Evolutionary conservation across 2,888 invertebrate genomes (phyloP), one percentile per base, ranked within the genome.

Genomic region (Acleris literana): DNA sequence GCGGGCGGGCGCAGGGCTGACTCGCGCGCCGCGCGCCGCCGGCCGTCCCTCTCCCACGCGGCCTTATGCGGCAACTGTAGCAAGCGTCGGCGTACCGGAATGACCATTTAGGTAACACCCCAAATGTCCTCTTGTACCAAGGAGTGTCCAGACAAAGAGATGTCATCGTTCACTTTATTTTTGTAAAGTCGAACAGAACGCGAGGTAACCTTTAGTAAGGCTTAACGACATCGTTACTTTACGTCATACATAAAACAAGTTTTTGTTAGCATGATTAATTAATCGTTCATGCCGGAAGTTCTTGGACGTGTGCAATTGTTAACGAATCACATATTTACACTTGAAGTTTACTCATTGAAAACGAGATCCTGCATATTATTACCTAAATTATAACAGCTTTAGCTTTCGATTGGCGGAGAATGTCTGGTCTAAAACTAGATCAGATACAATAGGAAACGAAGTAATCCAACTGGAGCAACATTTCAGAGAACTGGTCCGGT

Each of bases 1-100:
- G 71, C 76, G 72, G 76, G 83, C 88, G 73, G 75, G 82, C 88
- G 85, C 87, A 85, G 88, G 90, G 88, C 87, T 78, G 77, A 90
- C 92, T 88, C 84, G 83, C 83, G 83, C 74, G 72, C 78, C 72
- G 73, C 64, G 70, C 75, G 67, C 77, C 68, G 80, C 79, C 83
- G 74, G 80, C 79, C 83, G 74, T 73, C 76, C 83, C 86, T 82
- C 86, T 84, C 86, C 85, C 82, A 78, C 84, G 79, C 82, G 71
- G 78, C 82, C 82, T 77, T 80, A 78, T 75, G 75, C 75, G 75
- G 74, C 79, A 84, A 85, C 77, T 82, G 84, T 84, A 82, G 77
- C 84, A 78, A 63, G 77, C 80, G 90, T 90, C 78, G 90, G 90
- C 79, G 84, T 80, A 87, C 85, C 83, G 79, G 88, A 88, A 86